phyloP scores from a whole-genome alignment of 2,113 vertebrate species.

The Pseudonaja textilis region DNA sequence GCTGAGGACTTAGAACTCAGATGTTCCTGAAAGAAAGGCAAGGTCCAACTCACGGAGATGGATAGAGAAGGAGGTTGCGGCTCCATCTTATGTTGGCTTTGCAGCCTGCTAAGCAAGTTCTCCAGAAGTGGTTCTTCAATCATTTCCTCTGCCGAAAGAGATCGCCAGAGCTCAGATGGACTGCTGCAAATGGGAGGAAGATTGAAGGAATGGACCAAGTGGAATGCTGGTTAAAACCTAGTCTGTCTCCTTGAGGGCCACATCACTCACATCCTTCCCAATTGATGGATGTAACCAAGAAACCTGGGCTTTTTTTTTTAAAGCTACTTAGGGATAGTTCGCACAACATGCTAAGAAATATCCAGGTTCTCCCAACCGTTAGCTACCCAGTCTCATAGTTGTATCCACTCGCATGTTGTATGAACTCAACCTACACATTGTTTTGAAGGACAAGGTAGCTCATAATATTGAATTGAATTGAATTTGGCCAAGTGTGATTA shows the following conservation, averaged over 20 bases:
- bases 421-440: not conserved
- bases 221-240: not conserved
- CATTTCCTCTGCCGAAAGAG: not conserved
- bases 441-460: not conserved
- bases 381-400: not conserved
- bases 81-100: not conserved
- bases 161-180: not conserved
- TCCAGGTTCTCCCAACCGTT: not conserved
- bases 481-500: not conserved
- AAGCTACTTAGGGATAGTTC: not conserved
- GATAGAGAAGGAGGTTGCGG: not conserved
- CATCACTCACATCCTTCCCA: not conserved
- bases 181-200: not conserved
- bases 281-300: not conserved
- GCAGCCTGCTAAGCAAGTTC: not conserved
- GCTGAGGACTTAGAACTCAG: not conserved
- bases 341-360: not conserved
- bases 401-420: not conserved
- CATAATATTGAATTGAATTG: not conserved
- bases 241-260: not conserved
- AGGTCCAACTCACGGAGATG: not conserved
- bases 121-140: not conserved
- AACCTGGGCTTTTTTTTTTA: not conserved
- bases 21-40: not conserved
- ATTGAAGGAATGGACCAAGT: too few relatives aligned